These are phyloP conservation scores for Aporrectodea caliginosa DNA, from an alignment of 1,140 invertebrate genomes.

Conservation along the genomic window DNA sequence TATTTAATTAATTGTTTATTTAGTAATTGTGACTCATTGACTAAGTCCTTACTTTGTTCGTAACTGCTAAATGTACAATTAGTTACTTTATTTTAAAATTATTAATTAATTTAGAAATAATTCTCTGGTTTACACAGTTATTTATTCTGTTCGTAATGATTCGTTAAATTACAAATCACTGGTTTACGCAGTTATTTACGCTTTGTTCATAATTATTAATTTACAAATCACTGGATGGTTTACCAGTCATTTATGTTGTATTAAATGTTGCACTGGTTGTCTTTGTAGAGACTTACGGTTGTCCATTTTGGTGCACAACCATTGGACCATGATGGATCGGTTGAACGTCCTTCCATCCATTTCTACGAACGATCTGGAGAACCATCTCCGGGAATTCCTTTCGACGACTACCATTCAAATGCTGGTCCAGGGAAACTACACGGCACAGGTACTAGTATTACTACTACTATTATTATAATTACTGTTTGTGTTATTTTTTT, in stretches of 20 bases:
- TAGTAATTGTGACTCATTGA: background rate
- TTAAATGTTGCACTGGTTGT: background rate
- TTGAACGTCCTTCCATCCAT: constrained; percentile 49
- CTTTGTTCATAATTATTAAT: background rate
- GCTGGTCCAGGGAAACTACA: constrained; percentile 73
- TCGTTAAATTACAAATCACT: background rate
- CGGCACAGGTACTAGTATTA: constrained; percentile 5
- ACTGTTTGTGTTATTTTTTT: too few relatives aligned
- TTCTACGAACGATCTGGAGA: background rate
- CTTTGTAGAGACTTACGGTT: background rate
- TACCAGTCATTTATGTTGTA: background rate
- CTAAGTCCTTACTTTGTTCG: background rate
- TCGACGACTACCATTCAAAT: constrained; percentile 66
- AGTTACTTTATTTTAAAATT: background rate
- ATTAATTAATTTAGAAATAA: background rate
- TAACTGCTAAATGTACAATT: too few relatives aligned
- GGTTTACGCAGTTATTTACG: background rate
- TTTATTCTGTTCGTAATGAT: background rate
- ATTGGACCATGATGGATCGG: constrained; percentile 65
- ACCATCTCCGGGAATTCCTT: constrained; percentile 61
- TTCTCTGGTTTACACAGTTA: background rate
- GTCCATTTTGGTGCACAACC: constrained; percentile 46
- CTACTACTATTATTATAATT: constrained; percentile 7
- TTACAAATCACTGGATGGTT: too few relatives aligned
- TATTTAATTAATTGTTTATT: background rate